Evolutionary conservation across 2,888 invertebrate species (phyloP).

Genomic region (Dryadula phaetusa): DNA sequence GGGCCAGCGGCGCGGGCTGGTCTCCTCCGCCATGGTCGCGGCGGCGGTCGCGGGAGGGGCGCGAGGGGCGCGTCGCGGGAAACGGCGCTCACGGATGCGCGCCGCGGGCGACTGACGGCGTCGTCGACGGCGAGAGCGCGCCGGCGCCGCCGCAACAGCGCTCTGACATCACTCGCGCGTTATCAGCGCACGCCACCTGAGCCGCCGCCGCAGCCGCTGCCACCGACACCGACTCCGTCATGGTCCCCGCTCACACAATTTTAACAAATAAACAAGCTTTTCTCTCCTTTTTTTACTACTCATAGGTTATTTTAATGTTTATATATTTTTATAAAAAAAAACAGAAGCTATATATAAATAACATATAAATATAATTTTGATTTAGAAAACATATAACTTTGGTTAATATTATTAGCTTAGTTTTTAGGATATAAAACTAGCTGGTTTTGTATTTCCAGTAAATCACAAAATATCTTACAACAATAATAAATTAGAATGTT

Average conservation of each 20-base stretch:
- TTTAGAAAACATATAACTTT: no score
- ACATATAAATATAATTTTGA: no score
- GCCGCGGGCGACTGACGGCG: constrained; percentile 48
- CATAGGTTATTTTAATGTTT: neutral
- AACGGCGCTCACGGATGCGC: constrained; percentile 46
- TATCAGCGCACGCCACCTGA: constrained; percentile 60
- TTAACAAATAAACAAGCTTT: neutral
- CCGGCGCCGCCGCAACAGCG: constrained; percentile 50
- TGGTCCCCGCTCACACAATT: neutral
- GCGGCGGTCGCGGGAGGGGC: constrained; percentile 38
- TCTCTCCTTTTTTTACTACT: neutral
- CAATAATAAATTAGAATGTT: neutral
- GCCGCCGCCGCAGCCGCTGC: neutral
- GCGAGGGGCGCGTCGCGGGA: constrained; percentile 28
- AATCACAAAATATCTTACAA: no score
- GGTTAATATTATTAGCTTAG: no score
- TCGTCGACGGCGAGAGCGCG: constrained; percentile 46
- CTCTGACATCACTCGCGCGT: constrained; percentile 64
- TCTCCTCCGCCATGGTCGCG: constrained; percentile 54
- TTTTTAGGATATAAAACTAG: no score
- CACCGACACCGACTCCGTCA: no score
- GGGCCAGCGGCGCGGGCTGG: constrained; percentile 64
- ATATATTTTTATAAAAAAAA: neutral
- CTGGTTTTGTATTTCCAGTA: no score
- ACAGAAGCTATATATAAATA: no score